A percentile compares a stretch with the other conserved stretches of the same genome.
phyloP scores from a whole-genome alignment of 1,140 invertebrate genomes.

The Anoplophora glabripennis region DNA sequence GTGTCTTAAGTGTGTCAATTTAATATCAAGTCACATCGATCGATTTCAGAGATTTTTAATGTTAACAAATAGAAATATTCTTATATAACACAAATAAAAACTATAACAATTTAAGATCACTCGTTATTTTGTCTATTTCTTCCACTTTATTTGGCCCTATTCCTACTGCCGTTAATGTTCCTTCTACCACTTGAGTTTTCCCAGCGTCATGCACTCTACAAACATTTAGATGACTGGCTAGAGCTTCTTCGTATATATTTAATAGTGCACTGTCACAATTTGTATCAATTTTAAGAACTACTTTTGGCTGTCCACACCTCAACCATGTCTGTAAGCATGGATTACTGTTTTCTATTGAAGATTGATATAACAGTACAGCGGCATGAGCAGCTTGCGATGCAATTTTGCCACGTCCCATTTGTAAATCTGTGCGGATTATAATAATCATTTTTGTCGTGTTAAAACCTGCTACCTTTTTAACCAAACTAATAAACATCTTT shows the following conservation, averaged over 20 bases:
- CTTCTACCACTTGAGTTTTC: slow-evolving; percentile 65
- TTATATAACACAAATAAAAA: slow-evolving; percentile 32
- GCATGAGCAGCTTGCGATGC: slow-evolving; percentile 84
- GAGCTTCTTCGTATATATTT: slow-evolving; percentile 55
- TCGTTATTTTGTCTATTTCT: slow-evolving; percentile 67
- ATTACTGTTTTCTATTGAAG: slow-evolving; percentile 49
- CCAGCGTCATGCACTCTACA: slow-evolving; percentile 74
- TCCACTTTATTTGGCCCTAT: slow-evolving; percentile 67
- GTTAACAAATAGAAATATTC: slow-evolving; percentile 29
- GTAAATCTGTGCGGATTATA: slow-evolving; percentile 71
- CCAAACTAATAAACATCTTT: slow-evolving; percentile 25
- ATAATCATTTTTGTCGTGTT: slow-evolving; percentile 66
- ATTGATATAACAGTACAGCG: slow-evolving; percentile 64
- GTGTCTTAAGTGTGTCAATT: slow-evolving; percentile 35
- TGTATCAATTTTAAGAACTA: slow-evolving; percentile 60
- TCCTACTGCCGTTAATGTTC: slow-evolving; percentile 71
- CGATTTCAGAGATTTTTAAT: slow-evolving; percentile 25
- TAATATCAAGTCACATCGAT: slow-evolving; percentile 30
- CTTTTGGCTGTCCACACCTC: slow-evolving; percentile 69
- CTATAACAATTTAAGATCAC: slow-evolving; percentile 59
- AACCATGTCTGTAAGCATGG: slow-evolving; percentile 63
- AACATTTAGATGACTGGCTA: slow-evolving; percentile 57
- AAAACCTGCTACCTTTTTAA: slow-evolving; percentile 32
- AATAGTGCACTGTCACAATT: slow-evolving; percentile 53
- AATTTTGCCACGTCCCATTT: slow-evolving; percentile 78